phyloP scores from a whole-genome alignment of 2,797 vertebrate species.

The Poliocrania exsul region DNA sequence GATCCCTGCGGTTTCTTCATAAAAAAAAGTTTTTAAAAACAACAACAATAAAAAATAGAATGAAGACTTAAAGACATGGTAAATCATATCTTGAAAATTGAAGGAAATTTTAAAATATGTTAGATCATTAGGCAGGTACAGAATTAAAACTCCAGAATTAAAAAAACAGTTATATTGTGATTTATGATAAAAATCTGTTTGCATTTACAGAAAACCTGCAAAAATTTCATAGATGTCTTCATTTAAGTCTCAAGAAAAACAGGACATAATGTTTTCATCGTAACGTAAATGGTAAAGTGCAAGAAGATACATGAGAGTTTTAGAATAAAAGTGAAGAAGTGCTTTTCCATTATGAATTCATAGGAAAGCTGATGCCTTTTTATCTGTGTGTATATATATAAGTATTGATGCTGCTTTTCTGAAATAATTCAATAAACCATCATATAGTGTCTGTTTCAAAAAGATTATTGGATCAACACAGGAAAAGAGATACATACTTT shows the following conservation, averaged over 20 bases:
- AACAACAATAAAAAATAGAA: not conserved
- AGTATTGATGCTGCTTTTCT: not conserved
- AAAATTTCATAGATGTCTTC: not conserved
- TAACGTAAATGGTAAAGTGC: not conserved
- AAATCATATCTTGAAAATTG: not conserved
- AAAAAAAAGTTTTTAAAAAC: not conserved
- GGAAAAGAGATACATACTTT: not conserved
- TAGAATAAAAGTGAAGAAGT: not conserved
- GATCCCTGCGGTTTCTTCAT: not conserved
- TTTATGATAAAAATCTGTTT: not conserved
- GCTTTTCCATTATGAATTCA: not conserved
- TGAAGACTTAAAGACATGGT: not conserved
- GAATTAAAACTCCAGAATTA: not conserved
- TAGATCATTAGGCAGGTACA: not conserved
- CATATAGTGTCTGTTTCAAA: not conserved
- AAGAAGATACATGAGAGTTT: not conserved
- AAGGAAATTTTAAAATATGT: not conserved
- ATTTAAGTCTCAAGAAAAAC: not conserved
- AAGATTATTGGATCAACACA: not conserved
- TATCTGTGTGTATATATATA: not conserved
- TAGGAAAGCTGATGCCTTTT: not conserved
- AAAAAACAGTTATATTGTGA: not conserved
- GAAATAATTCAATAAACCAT: not conserved
- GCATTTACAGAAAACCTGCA: not conserved
- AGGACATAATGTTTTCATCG: not conserved